Base-by-base conservation (phyloP, 2,113 vertebrate species). In the Serinus canaria region DNA sequence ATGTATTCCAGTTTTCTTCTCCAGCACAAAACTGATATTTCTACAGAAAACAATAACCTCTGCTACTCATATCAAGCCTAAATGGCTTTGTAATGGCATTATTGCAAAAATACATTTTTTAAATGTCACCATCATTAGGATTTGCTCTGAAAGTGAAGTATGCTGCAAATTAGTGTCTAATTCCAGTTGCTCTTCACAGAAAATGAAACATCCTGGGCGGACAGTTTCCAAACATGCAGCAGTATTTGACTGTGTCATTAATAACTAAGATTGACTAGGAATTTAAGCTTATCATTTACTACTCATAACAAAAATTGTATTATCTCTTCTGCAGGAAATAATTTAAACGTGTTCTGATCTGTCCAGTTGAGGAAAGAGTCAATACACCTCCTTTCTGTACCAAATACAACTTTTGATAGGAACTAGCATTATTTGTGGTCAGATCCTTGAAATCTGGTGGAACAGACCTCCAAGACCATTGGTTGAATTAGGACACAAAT, bases 321-420 rank as follows among this genome's bases (percentile, higher is more conserved):
- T 92, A 76, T 74, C 33, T 77, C 80, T 67, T 86, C 60, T 59
- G 20, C 39, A 86, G n/a, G 56, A 96, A 93, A 94, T 69, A 63
- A 87, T 83, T 91, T 85, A 83, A 94, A 66, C 2, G 6, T 60
- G 25, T 72, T 79, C 49, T 78, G 30, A 84, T 59, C 63, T 88
- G n/a, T 64, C 72, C 75, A 30, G 41, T 10, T 80, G n/a, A 83
- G 27, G 15, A 56, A 87, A 82, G 35, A 82, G 30, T 74, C 67
- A 76, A 76, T 63, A 80, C 2, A 76, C 6, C 6, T 73, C 24
- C 22, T 53, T 93, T 73, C 53, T 69, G 31, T 49, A 58, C 3
- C 35, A 56, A 73, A 85, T 53, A 18, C 3, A 49, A 85, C 3
- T 85, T 63, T 37, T 10, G 52, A 60, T 41, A 77, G 13, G 18